Evolutionary conservation across 2,888 invertebrate genomes (phyloP).

Genomic region (Papilio demoleus): DNA sequence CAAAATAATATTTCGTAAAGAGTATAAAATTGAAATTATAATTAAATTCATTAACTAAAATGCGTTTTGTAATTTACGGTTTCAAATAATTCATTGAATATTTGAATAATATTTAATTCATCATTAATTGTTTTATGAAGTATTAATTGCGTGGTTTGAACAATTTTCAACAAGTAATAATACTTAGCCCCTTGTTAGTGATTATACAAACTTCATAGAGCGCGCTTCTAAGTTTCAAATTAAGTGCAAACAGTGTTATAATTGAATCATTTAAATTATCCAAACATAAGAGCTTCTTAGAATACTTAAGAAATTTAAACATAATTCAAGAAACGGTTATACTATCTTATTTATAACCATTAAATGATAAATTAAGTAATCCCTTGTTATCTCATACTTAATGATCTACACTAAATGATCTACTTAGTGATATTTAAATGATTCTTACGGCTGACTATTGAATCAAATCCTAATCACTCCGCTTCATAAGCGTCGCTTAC

Average conservation of each 20-base stretch:
- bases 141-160: not conserved
- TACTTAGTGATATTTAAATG: too few species aligned
- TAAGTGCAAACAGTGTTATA: slow-evolving; percentile 24
- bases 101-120: too few species aligned
- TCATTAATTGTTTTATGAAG: not conserved
- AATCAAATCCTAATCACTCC: too few species aligned
- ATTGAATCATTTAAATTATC: slow-evolving; percentile 13
- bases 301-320: not conserved
- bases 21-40: too few species aligned
- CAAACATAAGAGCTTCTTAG: not conserved
- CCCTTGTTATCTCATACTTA: too few species aligned
- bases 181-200: not conserved
- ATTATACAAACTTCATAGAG: slow-evolving; percentile 16
- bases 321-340: not conserved
- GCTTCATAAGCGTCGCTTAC: too few species aligned
- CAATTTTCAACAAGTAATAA: not conserved
- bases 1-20: not conserved
- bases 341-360: too few species aligned
- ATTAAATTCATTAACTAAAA: too few species aligned
- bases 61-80: too few species aligned
- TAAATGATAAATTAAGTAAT: not conserved
- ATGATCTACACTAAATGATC: too few species aligned
- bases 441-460: too few species aligned
- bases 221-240: slow-evolving; percentile 18
- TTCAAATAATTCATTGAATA: too few species aligned